These are phyloP conservation scores for Macropodus opercularis DNA, from an alignment of 2,797 vertebrate species.

Conservation along the genomic window DNA sequence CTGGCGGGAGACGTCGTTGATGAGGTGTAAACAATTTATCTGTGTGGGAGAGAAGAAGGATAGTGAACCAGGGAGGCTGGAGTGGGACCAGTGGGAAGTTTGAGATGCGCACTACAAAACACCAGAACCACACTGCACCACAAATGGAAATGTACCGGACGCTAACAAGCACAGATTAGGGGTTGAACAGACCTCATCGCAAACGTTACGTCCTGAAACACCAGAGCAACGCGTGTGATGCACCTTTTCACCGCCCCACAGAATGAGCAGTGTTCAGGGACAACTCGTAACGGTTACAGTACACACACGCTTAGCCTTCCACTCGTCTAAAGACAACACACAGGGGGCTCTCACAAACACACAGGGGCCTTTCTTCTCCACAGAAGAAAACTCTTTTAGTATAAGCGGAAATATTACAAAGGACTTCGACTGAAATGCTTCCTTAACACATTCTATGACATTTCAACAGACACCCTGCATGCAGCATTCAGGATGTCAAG, in stretches of 20 bases:
- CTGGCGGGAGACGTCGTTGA: constrained; percentile 87
- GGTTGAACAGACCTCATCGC: not conserved
- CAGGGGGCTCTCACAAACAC: constrained; percentile 20
- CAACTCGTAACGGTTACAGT: constrained; percentile 5
- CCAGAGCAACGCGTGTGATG: not conserved
- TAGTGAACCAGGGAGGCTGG: constrained; percentile 51
- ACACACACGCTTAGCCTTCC: constrained; percentile 25
- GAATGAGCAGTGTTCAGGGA: not conserved
- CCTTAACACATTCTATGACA: constrained; percentile 11
- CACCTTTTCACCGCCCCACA: constrained; percentile 7
- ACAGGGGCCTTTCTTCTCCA: constrained; percentile 63
- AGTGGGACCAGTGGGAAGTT: constrained; percentile 30
- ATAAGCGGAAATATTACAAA: constrained; percentile 14
- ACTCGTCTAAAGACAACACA: constrained; percentile 14
- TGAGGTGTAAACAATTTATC: constrained; percentile 95
- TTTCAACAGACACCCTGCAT: constrained; percentile 55
- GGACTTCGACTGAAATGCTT: constrained; percentile 44
- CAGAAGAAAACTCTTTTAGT: constrained; percentile 75
- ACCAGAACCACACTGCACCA: constrained; percentile 41
- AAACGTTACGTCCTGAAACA: constrained; percentile 11
- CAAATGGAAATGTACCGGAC: constrained; percentile 22
- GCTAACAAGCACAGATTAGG: constrained; percentile 22
- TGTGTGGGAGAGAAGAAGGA: constrained; percentile 84
- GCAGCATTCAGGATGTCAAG: constrained; percentile 38
- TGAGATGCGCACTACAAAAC: constrained; percentile 27